Base-by-base conservation (phyloP, 2,888 invertebrate species). In the Epirrita christyi region DNA sequence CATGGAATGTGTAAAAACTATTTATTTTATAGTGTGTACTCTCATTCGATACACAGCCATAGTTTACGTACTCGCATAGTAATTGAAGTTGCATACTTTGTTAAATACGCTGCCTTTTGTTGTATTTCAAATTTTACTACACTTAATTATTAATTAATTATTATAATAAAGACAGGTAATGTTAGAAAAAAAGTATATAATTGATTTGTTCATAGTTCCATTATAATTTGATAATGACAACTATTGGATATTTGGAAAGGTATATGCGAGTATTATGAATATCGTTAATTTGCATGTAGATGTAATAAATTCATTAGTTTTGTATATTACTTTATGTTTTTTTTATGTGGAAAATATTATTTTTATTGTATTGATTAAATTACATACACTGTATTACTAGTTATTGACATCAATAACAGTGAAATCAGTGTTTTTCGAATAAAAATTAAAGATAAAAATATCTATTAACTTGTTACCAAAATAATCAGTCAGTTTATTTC, bases 21-120 rank as follows among this genome's bases (percentile, higher is more conserved):
- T 84, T 88, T 84, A 81, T 87, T 86, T 80, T 74, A 79, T n/a
- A 29, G 28, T 75, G 76, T 77, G 70, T 81, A 81, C 76, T 83
- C n/a, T n/a, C n/a, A n/a, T n/a, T 83, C 68, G 4, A 68, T 73
- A 71, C 77, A 72, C 73, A 70, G 65, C 73, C 72, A 71, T 75
- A 71, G 67, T 65, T 80, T 78, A 78, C 76, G 71, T 71, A 21
- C 21, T n/a, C n/a, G n/a, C n/a, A 82, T 88, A 83, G 83, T 85
- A 86, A 86, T 77, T 82, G 70, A 78, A 75, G 75, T 76, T 77
- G 72, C 71, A 77, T 70, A 69, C 62, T 67, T 76, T 76, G 76
- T 79, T 76, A 67, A 68, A 73, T 62, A 72, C 68, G 65, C 75
- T 69, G 72, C 73, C 72, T 76, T 67, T 75, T 73, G 73, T 76